Evolutionary conservation across 2,888 invertebrate species (phyloP).

Genomic region (Habrosyne pyritoides): DNA sequence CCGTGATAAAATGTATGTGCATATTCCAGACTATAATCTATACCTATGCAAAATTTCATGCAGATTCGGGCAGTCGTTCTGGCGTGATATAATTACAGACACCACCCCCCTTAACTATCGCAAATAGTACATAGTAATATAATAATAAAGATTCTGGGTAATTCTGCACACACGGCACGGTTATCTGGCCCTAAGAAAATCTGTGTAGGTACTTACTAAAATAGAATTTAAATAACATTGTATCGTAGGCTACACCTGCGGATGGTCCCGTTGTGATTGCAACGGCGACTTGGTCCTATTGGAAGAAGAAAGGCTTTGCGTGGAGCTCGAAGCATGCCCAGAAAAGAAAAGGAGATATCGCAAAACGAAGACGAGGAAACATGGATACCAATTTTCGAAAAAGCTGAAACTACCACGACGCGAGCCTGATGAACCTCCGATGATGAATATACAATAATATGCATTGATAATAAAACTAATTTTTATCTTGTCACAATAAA

Average conservation of each 20-base stretch:
- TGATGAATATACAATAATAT: not conserved
- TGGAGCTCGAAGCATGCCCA: constrained; percentile 31
- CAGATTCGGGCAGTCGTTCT: no score
- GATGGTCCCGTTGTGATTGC: constrained; percentile 75
- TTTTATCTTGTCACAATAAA: not conserved
- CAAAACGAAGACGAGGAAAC: not conserved
- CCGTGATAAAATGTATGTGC: no score
- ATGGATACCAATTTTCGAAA: constrained; percentile 7
- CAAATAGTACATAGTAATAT: not conserved
- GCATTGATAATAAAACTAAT: not conserved
- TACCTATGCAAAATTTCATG: no score
- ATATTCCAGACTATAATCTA: no score
- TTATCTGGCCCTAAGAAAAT: no score
- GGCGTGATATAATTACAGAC: no score
- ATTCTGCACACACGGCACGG: no score
- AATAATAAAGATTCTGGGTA: no score
- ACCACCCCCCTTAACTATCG: not conserved
- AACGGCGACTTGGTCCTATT: constrained; percentile 50
- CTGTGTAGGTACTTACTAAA: no score
- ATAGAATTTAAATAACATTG: not conserved
- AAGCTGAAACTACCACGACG: not conserved
- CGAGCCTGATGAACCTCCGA: not conserved
- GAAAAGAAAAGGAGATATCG: constrained; percentile 11
- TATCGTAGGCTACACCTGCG: constrained; percentile 63
- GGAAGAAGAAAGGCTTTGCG: constrained; percentile 43